Base-by-base conservation (phyloP, 2,797 vertebrate species). In the Thripadectes ignobilis region DNA sequence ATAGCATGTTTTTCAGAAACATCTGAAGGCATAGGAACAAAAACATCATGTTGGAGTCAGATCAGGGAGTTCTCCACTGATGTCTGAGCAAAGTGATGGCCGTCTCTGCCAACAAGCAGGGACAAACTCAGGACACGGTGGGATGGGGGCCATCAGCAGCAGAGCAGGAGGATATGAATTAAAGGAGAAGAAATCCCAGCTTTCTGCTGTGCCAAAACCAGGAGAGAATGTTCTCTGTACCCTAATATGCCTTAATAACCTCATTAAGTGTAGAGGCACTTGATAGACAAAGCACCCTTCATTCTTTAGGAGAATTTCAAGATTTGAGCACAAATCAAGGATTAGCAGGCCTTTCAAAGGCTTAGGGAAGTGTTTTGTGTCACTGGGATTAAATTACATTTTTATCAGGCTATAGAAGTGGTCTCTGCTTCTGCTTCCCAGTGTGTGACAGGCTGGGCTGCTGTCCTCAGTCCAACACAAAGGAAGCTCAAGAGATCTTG, bases 391-490 rank as follows among this genome's bases (percentile, higher is more conserved):
- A 48, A 55, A 79, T 79, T 30, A 61, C 18, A 2, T 77, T 89
- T 92, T 71, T 86, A 62, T 71, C 36, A 62, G 84, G 45, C 58
- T 73, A 11, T 12, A 38, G 62, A 59, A 59, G 48, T 7, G 38
- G 34, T 49, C 24, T 90, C 45, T 3, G 21, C 20, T 58, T 49
- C 45, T 5, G 1, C 32, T 27, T 78, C 39, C 59, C 2, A 3
- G 26, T 0, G 0, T 63, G 76, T 27, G 71, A n/a, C 36, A 45
- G 51, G 24, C 52, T 1, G 0, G n/a, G 68, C 48, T 71, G 59
- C 32, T 0, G 0, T 36, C 24, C 52, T 79, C 3, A 2, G 24
- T 2, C 1, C 6, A 18, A 5, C 46, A 19, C 14, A 0, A 39
- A 39, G 16, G 41, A 1, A 14, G 34, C 30, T 34, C 48, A 16